Base-by-base conservation (phyloP, 2,888 invertebrate genomes). In the Prosapia bicincta region DNA sequence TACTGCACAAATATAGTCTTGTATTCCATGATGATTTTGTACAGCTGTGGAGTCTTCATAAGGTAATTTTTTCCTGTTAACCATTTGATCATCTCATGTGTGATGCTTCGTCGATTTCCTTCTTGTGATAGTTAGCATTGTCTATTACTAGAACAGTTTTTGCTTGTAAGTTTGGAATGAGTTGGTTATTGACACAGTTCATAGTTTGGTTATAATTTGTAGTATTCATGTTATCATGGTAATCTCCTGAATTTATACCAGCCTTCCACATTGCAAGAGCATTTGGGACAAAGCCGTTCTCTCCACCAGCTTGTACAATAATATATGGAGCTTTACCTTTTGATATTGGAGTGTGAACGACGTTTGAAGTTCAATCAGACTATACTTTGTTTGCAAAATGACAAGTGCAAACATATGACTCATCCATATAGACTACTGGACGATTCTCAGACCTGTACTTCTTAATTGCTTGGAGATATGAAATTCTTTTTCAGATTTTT, bases 361-460 rank as follows among this genome's bases (percentile, higher is more conserved):
- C 66, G 10, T 66, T 23, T 13, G 10, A 13, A 66, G 10, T 66
- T 13, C 24, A n/a, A 66, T 23, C 66, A 20, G 66, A 66, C 66
- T 24, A 66, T 9, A 25, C 23, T 13, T 66, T 66, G 13, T 23
- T 66, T 23, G 66, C 2, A 66, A 23, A 66, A 23, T 66, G 66
- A 13, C 23, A 66, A 20, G 20, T 66, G 13, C 30, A 30, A 26
- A 69, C n/a, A 69, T 69, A 69, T 23, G 69, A 28, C 13, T 28
- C 69, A 20, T 69, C 69, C 69, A 30, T 69, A 69, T 69, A 69
- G 24, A 30, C 69, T 23, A 69, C 28, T 69, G 30, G 69, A 13
- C 32, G 69, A 13, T 28, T 69, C 69, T 69, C 69, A 28, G 24
- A 13, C 26, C 69, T 25, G 30, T 69, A 69, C 69, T 69, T 13